Percentiles rank a stretch among this genome's conserved stretches.
Evolutionary conservation across 2,888 invertebrate species (phyloP).

Genomic region (Andricus curvator): DNA sequence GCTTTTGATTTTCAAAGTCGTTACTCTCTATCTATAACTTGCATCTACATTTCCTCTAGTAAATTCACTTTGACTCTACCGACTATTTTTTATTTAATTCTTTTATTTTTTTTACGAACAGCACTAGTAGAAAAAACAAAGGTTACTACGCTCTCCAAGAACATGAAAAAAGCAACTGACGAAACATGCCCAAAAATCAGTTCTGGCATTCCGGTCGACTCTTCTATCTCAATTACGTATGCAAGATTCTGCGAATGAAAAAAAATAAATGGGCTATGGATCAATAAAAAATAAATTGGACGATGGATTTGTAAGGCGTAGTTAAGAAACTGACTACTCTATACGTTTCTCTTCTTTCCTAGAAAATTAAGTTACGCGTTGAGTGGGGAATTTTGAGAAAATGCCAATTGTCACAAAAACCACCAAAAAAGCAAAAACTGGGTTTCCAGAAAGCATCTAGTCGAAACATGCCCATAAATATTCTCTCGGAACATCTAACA

Average conservation of each 20-base stretch:
- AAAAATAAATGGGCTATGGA: constrained; percentile 46
- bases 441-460: constrained; percentile 74
- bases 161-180: constrained; percentile 70
- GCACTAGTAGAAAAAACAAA: constrained; percentile 39
- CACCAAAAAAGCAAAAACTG: constrained; percentile 61
- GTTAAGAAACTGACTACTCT: constrained; percentile 48
- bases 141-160: constrained; percentile 35
- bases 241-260: constrained; percentile 52
- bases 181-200: constrained; percentile 76
- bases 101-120: constrained; percentile 33
- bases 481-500: constrained; percentile 72
- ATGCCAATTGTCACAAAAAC: constrained; percentile 70
- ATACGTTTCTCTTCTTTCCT: constrained; percentile 44
- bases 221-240: constrained; percentile 60
- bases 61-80: constrained; percentile 19
- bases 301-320: constrained; percentile 41
- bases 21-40: constrained; percentile 33
- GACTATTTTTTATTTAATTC: constrained; percentile 24
- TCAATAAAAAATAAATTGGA: constrained; percentile 46
- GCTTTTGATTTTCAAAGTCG: constrained; percentile 29
- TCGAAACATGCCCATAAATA: constrained; percentile 77
- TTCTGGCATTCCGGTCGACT: constrained; percentile 72
- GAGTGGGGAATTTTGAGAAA: constrained; percentile 72
- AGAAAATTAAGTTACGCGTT: constrained; percentile 42
- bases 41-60: constrained; percentile 36